Base-by-base conservation (phyloP, 92 coral and sea anemone species). In the Metridium senile region DNA sequence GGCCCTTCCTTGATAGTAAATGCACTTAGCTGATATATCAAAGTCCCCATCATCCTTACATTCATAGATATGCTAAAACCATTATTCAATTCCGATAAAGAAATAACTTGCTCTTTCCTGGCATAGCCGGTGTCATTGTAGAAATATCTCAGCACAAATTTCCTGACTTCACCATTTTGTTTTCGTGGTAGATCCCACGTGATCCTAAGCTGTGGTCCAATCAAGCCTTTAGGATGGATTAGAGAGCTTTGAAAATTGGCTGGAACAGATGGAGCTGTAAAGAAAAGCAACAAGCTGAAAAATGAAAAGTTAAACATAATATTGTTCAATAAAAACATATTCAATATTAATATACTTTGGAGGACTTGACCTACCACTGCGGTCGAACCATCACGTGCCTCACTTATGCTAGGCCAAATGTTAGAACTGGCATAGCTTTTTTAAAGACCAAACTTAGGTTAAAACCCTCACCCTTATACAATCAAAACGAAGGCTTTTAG, bases 141-240 rank as follows among this genome's bases (percentile, higher is more conserved):
- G 47, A 18, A 22, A 46, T 69, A 69, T 20, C n/a, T 27, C 23
- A 82, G 66, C 8, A 43, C 66, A 58, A 64, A 74, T 56, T 66
- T 53, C 47, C 21, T 30, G 56, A 82, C 53, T 26, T 65, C 29
- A 21, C 86, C 80, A 63, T 82, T 82, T 46, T 25, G 11, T 1
- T 74, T 28, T 35, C 33, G 74, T 33, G 86, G 86, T 33, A 26
- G n/a, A 13, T 66, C 39, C 80, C 81, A 82, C 8, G 70, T 31
- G 69, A 82, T 64, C 17, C 22, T 20, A 35, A 82, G 34, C 20
- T 31, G 68, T 23, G 75, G 81, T 0, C 46, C 65, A 74, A 29
- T 23, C 25, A 26, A 22, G 7, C 34, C 63, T 28, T 26, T 21
- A 25, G 83, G 64, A 32, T 66, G 70, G 0, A n/a, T 13, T 1